Evolutionary conservation across 2,113 vertebrate species (phyloP), one percentile per base, ranked within the genome.

Genomic region (Zosterops hypoxanthus): DNA sequence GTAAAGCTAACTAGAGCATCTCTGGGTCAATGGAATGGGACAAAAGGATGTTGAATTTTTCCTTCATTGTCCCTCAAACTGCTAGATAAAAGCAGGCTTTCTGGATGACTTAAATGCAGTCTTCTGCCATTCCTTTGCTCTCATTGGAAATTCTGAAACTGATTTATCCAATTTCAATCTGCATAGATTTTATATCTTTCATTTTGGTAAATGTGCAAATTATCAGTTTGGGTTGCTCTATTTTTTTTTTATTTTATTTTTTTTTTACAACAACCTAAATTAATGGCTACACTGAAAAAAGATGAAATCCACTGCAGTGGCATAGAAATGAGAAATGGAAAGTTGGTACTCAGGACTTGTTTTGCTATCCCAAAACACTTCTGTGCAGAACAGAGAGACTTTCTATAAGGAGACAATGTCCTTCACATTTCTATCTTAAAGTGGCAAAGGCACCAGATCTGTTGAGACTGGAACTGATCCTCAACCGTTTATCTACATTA

Each of bases 401-500:
- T 91, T 39, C 23, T 25, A 8, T 5, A 41, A 59, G 14, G 6
- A 82, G 14, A 52, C 8, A 82, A 17, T 3, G 6, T 17, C 28
- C 5, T 57, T 72, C 34, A 36, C 17, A 64, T 79, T 84, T 57
- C 66, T 53, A 0, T 36, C 36, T 44, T 29, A 21, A 33, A n/a
- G 9, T 52, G 34, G 9, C 49, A 84, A 57, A 89, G 20, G 12
- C 18, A 79, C 2, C 18, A n/a, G 60, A 56, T 25, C 8, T 41
- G 19, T 5, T 66, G 23, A 61, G 36, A 33, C 17, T 31, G 4
- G 14, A 28, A 36, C 3, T 28, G 18, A 46, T 14, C 46, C 7
- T n/a, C 5, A 25, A 1, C 11, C 17, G 5, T 41, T 60, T 24
- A 7, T 41, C n/a, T 53, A 1, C 2, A 1, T 28, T 39, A 84